Evolutionary conservation across 1,140 invertebrate species (phyloP).

Genomic region (honey bee (Apis mellifera)): DNA sequence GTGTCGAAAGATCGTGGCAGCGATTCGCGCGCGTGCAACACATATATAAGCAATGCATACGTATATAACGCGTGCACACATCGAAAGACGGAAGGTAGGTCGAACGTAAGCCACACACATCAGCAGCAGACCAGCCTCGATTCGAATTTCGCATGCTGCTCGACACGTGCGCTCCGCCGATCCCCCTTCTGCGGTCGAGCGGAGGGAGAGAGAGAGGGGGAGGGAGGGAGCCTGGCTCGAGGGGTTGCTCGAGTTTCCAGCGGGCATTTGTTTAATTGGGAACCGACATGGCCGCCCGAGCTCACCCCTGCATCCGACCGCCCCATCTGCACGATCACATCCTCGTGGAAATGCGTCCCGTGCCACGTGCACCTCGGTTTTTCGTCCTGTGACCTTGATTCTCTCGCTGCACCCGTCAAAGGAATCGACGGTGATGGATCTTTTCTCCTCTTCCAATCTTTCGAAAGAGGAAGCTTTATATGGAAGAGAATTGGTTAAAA

Average conservation of each 20-base stretch:
- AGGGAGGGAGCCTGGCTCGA: slow-evolving; percentile 36
- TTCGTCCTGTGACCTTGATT: slow-evolving; percentile 37
- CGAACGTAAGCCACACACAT: slow-evolving; percentile 23
- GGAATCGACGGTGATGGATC: background rate
- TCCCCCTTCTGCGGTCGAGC: slow-evolving; percentile 50
- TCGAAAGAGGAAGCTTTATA: accelerated
- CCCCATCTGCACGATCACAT: slow-evolving; percentile 51
- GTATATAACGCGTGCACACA: too few species aligned
- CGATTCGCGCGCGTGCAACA: background rate
- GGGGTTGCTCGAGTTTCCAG: slow-evolving; percentile 66
- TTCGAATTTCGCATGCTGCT: slow-evolving; percentile 65
- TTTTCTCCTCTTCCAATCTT: background rate
- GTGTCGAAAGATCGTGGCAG: background rate
- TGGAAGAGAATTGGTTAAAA: too few species aligned
- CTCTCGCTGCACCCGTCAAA: background rate
- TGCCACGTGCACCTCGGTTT: slow-evolving; percentile 25
- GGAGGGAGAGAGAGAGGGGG: slow-evolving; percentile 6
- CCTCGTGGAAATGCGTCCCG: slow-evolving; percentile 43
- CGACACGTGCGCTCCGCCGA: slow-evolving; percentile 66
- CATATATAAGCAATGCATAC: too few species aligned
- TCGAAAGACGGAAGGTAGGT: slow-evolving; percentile 9
- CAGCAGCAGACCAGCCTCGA: background rate
- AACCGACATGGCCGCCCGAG: slow-evolving; percentile 69
- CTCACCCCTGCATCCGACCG: slow-evolving; percentile 50
- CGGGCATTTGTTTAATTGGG: slow-evolving; percentile 76